Base-by-base conservation (phyloP, 2,113 vertebrate genomes). In the Vidua chalybeata region DNA sequence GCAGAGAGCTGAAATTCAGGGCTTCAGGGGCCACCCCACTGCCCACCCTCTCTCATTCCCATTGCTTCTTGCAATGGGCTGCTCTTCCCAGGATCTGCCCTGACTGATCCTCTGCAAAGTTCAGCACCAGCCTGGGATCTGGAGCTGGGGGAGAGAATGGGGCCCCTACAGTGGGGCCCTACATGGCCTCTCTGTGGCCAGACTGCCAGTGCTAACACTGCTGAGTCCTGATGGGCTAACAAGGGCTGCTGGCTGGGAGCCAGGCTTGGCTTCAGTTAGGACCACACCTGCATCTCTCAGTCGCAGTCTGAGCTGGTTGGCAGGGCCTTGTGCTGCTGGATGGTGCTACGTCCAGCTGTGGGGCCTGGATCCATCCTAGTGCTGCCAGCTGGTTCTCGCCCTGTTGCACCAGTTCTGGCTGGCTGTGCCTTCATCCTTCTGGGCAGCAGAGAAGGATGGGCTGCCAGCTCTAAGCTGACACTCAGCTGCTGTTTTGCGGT, bases 261-360 rank as follows among this genome's bases (percentile, higher is more conserved):
- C 10, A 52, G 43, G 23, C 63, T 31, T 84, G 58, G 51, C 41
- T 41, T 7, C 7, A 43, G 16, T 5, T 2, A 19, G 33, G 31
- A 28, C 19, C 20, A 26, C 13, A 11, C 14, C 55, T 41, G 55
- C 33, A 33, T 35, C 45, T 78, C 41, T 68, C 39, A 54, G 39
- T 16, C 28, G 35, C 49, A 46, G 28, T 26, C 33, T 64, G 75
- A 63, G 5, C 49, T 49, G 51, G 18, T 56, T 17, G 39, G 59
- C 54, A 48, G 59, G 66, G 30, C 33, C 15, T 55, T 0, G 6
- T 2, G 6, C 31, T 85, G 30, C 43, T 2, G 3, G n/a, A 31
- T 0, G 5, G 17, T 72, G 52, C 58, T 21, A 0, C 14, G 31
- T 15, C 20, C 11, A 69, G 30, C 83, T 1, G 0, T 2, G 31